Percentiles rank a stretch among this genome's conserved stretches.
Evolutionary conservation across 2,113 vertebrate genomes (phyloP).

Genomic region (Beaufortia kweichowensis): DNA sequence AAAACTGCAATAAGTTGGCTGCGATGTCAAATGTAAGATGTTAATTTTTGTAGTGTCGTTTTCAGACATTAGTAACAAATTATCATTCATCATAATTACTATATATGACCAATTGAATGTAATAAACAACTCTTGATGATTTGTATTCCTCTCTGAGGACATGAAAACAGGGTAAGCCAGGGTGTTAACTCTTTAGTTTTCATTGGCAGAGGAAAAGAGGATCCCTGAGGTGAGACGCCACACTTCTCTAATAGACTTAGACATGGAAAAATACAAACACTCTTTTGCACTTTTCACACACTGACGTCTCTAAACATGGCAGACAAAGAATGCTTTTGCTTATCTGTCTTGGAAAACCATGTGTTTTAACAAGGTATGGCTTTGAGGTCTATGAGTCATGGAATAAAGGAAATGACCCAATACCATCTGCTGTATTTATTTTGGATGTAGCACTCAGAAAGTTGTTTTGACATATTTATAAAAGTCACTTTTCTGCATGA

Average conservation of each 20-base stretch:
- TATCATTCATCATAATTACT: no score
- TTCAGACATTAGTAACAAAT: neutral
- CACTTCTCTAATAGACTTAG: conserved; percentile 24
- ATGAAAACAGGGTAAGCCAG: neutral
- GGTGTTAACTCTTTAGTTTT: conserved; percentile 42
- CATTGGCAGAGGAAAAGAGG: conserved; percentile 41
- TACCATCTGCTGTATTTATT: conserved; percentile 60
- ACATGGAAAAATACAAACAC: conserved; percentile 66
- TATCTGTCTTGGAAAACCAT: conserved; percentile 32
- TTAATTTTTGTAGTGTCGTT: neutral
- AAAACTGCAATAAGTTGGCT: neutral
- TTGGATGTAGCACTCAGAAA: conserved; percentile 56
- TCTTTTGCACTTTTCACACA: conserved; percentile 45
- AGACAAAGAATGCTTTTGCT: conserved; percentile 62
- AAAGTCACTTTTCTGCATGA: conserved; percentile 24
- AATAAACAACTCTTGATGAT: neutral
- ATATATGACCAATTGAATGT: neutral
- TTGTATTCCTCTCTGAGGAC: neutral
- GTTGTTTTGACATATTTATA: conserved; percentile 31
- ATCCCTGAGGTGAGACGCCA: conserved; percentile 43
- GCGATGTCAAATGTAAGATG: neutral
- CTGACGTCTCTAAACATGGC: conserved; percentile 53
- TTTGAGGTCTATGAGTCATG: conserved; percentile 28
- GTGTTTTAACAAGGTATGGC: conserved; percentile 25
- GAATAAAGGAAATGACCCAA: conserved; percentile 35